phyloP scores from a whole-genome alignment of 2,797 vertebrate genomes.

The Crocodylus rhombifer region DNA sequence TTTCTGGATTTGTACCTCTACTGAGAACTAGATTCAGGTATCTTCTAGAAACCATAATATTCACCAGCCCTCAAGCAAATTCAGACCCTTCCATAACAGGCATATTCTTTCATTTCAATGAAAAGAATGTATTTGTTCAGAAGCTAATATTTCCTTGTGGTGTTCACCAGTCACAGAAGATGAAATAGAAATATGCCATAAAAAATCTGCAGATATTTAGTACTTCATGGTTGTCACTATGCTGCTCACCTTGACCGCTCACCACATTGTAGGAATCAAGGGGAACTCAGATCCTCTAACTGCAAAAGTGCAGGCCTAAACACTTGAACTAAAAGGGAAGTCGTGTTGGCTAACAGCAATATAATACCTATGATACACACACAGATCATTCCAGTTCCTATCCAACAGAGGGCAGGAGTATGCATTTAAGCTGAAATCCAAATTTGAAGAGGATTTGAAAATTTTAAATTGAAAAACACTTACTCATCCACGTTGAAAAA shows the following conservation, averaged over 20 bases:
- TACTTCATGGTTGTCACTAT: not conserved
- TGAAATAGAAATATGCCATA: not conserved
- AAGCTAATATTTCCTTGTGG: not conserved
- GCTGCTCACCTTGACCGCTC: not conserved
- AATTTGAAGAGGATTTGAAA: not conserved
- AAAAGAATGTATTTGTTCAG: not conserved
- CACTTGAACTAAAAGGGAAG: not conserved
- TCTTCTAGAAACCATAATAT: not conserved
- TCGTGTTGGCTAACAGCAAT: accelerated
- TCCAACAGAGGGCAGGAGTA: not conserved
- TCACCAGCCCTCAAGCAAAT: not conserved
- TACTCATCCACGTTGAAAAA: not conserved
- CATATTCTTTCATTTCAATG: not conserved
- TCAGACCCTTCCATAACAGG: not conserved
- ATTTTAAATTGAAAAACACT: not conserved
- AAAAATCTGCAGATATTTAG: not conserved
- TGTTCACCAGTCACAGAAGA: not conserved
- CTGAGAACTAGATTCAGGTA: not conserved
- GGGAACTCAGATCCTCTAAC: not conserved
- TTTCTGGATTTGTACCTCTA: not conserved
- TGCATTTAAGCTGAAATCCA: not conserved
- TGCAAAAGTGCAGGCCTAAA: not conserved
- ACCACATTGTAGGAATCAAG: not conserved
- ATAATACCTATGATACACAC: too few species aligned
- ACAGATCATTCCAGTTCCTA: not conserved